Conservation (phyloP, 2,113 vertebrate species). For the Cyanoliseus patagonus region DNA sequence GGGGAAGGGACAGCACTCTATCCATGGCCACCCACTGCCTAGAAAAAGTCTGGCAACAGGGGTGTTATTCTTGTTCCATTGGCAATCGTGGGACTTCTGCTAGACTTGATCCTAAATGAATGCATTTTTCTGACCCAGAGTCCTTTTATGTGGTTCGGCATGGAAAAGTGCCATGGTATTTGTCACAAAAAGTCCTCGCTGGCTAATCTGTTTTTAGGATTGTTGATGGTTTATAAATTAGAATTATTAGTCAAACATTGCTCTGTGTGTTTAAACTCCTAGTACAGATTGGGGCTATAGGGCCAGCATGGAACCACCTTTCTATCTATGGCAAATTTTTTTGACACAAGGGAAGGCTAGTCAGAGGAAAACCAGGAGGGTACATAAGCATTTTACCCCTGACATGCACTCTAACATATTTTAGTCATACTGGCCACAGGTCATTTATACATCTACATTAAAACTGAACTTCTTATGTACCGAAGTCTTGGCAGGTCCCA, state of each 20-base stretch:
- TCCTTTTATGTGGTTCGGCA: constrained; percentile 67
- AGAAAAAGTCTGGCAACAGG: constrained; percentile 70
- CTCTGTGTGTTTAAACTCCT: constrained; percentile 21
- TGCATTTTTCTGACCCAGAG: constrained; percentile 67
- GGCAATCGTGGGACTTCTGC: constrained; percentile 64
- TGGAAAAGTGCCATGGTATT: constrained; percentile 68
- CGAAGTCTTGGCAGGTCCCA: not conserved
- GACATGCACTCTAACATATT: not conserved
- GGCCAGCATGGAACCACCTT: not conserved
- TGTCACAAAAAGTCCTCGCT: constrained; percentile 61
- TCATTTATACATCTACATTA: not conserved
- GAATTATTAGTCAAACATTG: constrained; percentile 57
- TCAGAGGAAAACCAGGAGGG: not conserved
- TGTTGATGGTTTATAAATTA: constrained; percentile 68
- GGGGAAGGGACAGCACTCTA: constrained; percentile 51
- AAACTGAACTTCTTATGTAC: not conserved
- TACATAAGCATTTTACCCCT: not conserved
- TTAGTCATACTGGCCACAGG: not conserved
- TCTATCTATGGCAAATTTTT: not conserved
- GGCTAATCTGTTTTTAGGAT: constrained; percentile 69
- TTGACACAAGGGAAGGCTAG: not conserved
- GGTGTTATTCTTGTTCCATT: constrained; percentile 71
- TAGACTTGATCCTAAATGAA: constrained; percentile 73
- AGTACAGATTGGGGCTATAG: not conserved
- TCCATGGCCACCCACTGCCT: constrained; percentile 68